phyloP scores from a whole-genome alignment of 2,888 invertebrate species.

The Drosophila nigritarsus region DNA sequence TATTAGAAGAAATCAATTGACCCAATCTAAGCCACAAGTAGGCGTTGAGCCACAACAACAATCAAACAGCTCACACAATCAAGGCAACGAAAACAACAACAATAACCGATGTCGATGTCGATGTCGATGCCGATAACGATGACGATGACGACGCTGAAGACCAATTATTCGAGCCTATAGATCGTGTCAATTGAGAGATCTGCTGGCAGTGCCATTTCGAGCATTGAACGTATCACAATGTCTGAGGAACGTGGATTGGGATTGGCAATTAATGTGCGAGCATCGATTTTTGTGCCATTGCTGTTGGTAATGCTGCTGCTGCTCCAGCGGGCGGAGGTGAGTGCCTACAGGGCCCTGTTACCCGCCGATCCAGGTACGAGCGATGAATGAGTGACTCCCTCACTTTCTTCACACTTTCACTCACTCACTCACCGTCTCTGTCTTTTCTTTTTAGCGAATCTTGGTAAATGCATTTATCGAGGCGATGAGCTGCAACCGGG shows the following conservation, averaged over 20 bases:
- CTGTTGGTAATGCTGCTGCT: constrained; percentile 46
- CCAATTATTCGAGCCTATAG: constrained; percentile 3
- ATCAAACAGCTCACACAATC: constrained; percentile 17
- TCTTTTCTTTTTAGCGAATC: constrained; percentile 34
- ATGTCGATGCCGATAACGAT: constrained; percentile 31
- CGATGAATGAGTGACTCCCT: background rate
- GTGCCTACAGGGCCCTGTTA: constrained; percentile 70
- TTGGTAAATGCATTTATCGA: constrained; percentile 82
- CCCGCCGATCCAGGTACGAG: constrained; percentile 74
- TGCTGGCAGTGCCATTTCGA: constrained; percentile 64
- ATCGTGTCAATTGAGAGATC: constrained; percentile 17
- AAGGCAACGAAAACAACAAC: constrained; percentile 21
- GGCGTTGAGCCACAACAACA: constrained; percentile 7
- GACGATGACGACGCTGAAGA: constrained; percentile 11
- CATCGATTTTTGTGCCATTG: constrained; percentile 24
- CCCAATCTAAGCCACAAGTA: constrained; percentile 27
- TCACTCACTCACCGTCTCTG: background rate
- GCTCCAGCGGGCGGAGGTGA: constrained; percentile 30
- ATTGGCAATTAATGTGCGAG: constrained; percentile 4
- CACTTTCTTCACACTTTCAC: background rate
- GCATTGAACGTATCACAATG: constrained; percentile 64
- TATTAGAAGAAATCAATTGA: constrained; percentile 34
- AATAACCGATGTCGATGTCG: constrained; percentile 44
- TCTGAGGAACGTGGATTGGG: constrained; percentile 25
- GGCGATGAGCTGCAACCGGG: constrained; percentile 77